Percentiles rank a stretch among this genome's conserved stretches.
These are phyloP conservation scores for Thomomys bottae DNA, from an alignment of 2,113 vertebrate species.

Conservation along the genomic window DNA sequence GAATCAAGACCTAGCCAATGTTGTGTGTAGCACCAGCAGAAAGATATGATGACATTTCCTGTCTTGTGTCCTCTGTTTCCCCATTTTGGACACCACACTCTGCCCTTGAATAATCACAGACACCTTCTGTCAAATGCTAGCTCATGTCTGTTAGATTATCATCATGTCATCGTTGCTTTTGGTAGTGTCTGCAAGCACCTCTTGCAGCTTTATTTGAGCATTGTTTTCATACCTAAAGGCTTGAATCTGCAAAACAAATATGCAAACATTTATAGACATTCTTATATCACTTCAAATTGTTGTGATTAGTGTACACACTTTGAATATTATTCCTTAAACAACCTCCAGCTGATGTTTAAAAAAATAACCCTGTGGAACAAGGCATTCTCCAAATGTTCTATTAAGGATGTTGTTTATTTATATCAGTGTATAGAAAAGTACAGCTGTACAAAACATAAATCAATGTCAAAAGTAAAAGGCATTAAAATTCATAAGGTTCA, in stretches of 20 bases:
- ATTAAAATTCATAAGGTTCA: conserved; percentile 82
- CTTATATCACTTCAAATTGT: conserved; percentile 78
- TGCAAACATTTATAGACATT: conserved; percentile 71
- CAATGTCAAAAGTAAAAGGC: conserved; percentile 80
- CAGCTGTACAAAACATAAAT: conserved; percentile 78
- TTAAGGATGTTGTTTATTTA: conserved; percentile 81
- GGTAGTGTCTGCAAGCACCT: conserved; percentile 74
- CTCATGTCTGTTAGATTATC: conserved; percentile 76
- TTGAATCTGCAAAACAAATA: conserved; percentile 67
- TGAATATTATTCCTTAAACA: conserved; percentile 78
- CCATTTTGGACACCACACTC: conserved; percentile 50
- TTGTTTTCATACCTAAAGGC: conserved; percentile 73
- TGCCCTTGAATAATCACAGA: conserved; percentile 72
- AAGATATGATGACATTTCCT: conserved; percentile 19
- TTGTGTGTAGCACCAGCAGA: conserved; percentile 35
- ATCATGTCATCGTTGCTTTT: conserved; percentile 77
- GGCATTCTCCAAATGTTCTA: conserved; percentile 75
- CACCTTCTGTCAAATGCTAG: conserved; percentile 68
- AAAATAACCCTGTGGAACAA: conserved; percentile 76
- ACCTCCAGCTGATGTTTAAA: conserved; percentile 71
- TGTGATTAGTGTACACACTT: conserved; percentile 72
- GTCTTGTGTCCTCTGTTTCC: conserved; percentile 11
- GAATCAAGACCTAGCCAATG: conserved; percentile 42
- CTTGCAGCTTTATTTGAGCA: conserved; percentile 71
- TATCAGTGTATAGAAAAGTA: conserved; percentile 81